Evolutionary conservation across 2,113 vertebrate genomes (phyloP).

Genomic region (Atlantisia rogersi): DNA sequence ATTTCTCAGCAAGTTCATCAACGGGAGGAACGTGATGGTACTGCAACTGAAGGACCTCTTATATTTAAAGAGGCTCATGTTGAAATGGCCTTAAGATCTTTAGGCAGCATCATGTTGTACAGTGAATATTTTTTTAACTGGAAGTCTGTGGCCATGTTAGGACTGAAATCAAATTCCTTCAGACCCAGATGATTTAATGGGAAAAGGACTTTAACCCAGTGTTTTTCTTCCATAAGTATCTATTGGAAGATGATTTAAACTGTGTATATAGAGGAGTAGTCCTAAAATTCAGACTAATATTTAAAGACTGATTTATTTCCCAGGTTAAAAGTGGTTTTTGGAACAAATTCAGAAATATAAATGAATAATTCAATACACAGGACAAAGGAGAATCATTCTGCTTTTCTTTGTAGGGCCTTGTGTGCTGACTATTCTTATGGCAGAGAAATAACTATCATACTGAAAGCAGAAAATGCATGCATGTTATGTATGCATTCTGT

Average conservation of each 20-base stretch:
- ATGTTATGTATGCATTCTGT: neutral
- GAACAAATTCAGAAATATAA: neutral
- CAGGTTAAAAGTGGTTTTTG: neutral
- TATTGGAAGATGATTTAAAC: neutral
- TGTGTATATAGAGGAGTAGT: neutral
- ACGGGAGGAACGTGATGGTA: accelerated
- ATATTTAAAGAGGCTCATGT: neutral
- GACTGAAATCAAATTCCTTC: neutral
- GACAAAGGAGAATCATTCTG: neutral
- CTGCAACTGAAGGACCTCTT: neutral
- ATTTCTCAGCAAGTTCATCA: neutral
- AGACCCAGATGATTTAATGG: neutral
- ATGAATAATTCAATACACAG: neutral
- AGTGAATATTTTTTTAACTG: neutral
- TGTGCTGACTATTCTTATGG: neutral
- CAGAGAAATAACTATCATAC: neutral
- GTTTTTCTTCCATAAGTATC: neutral
- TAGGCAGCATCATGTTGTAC: accelerated
- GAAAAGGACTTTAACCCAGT: neutral
- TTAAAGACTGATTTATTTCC: neutral
- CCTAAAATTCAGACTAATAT: neutral
- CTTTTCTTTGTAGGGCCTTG: neutral
- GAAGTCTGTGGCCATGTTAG: accelerated
- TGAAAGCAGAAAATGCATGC: neutral
- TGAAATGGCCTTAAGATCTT: neutral